phyloP scores from a whole-genome alignment of 2,797 vertebrate species.

The Parauchenoglanis ngamensis region DNA sequence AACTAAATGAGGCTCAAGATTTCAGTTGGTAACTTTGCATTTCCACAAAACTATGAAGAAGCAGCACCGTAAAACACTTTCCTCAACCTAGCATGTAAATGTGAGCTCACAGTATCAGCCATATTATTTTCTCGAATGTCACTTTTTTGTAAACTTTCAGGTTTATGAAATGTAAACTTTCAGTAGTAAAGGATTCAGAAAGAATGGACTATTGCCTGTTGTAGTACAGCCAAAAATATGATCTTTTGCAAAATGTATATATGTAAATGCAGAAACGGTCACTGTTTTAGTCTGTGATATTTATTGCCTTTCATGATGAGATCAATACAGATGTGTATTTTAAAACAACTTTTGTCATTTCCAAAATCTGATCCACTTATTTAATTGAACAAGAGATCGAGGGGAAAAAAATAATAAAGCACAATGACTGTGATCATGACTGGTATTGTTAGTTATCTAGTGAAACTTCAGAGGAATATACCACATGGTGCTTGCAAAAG shows the following conservation, averaged over 20 bases:
- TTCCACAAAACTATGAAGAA: constrained; percentile 1
- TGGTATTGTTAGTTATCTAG: constrained; percentile 21
- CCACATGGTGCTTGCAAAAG: not conserved
- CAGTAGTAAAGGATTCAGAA: not conserved
- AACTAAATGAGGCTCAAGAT: constrained; percentile 44
- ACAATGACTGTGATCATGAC: constrained; percentile 42
- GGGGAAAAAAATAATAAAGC: constrained; percentile 41
- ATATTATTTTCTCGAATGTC: constrained; percentile 1
- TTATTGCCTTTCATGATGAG: constrained; percentile 42
- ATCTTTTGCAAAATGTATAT: constrained; percentile 63
- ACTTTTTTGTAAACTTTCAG: not conserved
- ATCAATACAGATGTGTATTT: constrained; percentile 31
- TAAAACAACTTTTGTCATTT: not conserved
- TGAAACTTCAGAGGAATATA: not conserved
- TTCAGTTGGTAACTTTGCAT: constrained; percentile 10
- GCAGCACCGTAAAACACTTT: not conserved
- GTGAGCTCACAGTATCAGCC: not conserved
- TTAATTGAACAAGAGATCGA: constrained; percentile 33
- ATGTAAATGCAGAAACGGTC: constrained; percentile 63
- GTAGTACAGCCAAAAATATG: constrained; percentile 67
- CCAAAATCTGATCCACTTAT: constrained; percentile 11
- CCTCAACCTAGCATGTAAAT: not conserved
- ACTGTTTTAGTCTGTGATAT: constrained; percentile 47
- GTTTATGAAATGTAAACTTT: constrained; percentile 18
- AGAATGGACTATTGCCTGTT: constrained; percentile 4